These are phyloP conservation scores for Zaprionus bogoriensis DNA, from an alignment of 2,888 invertebrate genomes.

Conservation along the genomic window DNA sequence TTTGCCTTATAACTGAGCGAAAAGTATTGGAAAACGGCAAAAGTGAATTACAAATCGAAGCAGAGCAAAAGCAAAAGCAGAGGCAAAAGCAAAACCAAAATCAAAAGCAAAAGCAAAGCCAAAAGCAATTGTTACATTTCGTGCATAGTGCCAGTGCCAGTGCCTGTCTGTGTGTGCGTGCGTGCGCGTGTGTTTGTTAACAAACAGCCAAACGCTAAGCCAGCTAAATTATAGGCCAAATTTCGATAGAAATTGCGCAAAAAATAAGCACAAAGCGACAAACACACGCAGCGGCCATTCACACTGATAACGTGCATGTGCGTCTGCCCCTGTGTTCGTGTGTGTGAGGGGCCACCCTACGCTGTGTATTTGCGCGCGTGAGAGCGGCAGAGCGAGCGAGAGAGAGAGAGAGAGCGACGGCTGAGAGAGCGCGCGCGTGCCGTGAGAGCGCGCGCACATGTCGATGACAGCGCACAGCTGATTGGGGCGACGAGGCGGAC, in stretches of 20 bases:
- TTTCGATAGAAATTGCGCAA: conserved; percentile 41
- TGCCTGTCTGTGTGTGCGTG: not conserved
- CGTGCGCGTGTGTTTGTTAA: not conserved
- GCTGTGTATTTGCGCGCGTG: conserved; percentile 36
- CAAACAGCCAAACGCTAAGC: conserved; percentile 32
- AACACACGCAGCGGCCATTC: conserved; percentile 48
- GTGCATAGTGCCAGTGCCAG: conserved; percentile 10
- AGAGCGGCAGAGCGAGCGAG: conserved; percentile 10
- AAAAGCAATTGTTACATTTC: conserved; percentile 11
- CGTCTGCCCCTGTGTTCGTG: not conserved
- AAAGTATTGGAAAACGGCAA: too few species aligned
- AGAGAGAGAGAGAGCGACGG: conserved; percentile 6
- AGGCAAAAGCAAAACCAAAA: conserved; percentile 1
- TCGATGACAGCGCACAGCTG: conserved; percentile 71
- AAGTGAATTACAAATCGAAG: not conserved
- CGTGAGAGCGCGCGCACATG: conserved; percentile 65
- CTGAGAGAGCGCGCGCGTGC: conserved; percentile 4
- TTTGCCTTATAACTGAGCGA: too few species aligned
- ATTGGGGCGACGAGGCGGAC: conserved; percentile 47
- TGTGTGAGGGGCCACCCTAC: conserved; percentile 40
- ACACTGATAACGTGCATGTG: conserved; percentile 44
- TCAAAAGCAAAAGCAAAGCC: not conserved
- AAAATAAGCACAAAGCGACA: conserved; percentile 41
- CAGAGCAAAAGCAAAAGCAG: conserved; percentile 22
- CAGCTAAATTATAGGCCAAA: conserved; percentile 48